Base-by-base conservation (phyloP, 2,797 vertebrate genomes). In the Ispidina lecontei region DNA sequence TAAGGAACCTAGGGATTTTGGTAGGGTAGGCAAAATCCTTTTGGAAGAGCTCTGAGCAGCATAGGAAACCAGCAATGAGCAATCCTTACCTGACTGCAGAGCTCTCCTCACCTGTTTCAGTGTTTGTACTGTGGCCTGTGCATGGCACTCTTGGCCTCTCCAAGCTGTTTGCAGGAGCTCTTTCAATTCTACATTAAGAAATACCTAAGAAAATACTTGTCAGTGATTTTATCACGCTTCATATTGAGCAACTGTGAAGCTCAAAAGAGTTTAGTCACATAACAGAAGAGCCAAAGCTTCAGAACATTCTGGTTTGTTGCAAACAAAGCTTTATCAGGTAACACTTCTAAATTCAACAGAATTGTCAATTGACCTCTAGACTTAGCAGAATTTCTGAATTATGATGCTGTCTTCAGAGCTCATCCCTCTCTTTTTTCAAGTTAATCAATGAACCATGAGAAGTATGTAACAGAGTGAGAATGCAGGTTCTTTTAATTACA, bases 291-390 rank as follows among this genome's bases (percentile, higher is more conserved):
- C 7, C 21, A 49, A 8, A 62, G 25, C 20, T 72, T 9, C 10
- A 46, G n/a, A 44, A 70, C 0, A 0, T 72, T 26, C 2, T n/a
- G 0, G 0, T 52, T 51, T 46, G 9, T 55, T 73, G 69, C 28
- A 55, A 81, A 37, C 11, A 64, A 25, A 67, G 7, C 35, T 76
- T 65, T 5, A 59, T 84, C 14, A 46, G 43, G 20, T 89, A 52
- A 25, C 0, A 39, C 37, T 39, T 64, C 17, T 44, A 46, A n/a
- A 39, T 33, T 41, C 18, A 29, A 15, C 10, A 71, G 39, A n/a
- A 33, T 58, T 79, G 39, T 60, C 5, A 55, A 19, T 69, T 23
- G 25, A 58, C 2, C 7, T 8, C 28, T 56, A 16, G 4, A 6
- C 71, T 71, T 31, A 54, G 23, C 6, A 46, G 18, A 86, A 64